Evolutionary conservation across 2,888 invertebrate species (phyloP), one percentile per base, ranked within the genome.

Genomic region (Drosophila birchii): DNA sequence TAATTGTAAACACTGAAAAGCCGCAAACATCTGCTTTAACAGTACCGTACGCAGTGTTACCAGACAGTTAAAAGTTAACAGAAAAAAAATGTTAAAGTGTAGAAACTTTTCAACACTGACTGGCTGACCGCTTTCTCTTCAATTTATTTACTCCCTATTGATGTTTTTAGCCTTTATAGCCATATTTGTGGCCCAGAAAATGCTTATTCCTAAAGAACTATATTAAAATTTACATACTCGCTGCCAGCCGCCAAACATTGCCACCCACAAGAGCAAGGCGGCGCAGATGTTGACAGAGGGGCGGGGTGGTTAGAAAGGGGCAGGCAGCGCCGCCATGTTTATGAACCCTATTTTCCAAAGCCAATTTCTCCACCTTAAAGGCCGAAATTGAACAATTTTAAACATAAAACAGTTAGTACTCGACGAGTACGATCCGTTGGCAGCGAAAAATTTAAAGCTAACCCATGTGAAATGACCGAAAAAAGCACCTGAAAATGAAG

Each of bases 401-500:
- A 29, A 32, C 68, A 36, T 76, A 76, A 86, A 80, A 80, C 76
- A 79, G 74, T 66, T 8, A 75, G 39, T 58, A 57, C 23, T 32
- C 5, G 14, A 4, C 32, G 4, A 55, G 26, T 8, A n/a, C 23
- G 0, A 75, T 29, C 55, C 66, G 44, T 49, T 55, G 58, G 12
- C 2, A 32, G 39, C 32, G n/a, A 44, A 41, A 58, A 72, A 49
- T 38, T 9, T 7, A 11, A 11, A 18, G 23, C 18, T 26, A 47
- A 8, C 16, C 12, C 16, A 5, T 56, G 29, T n/a, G 14, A 61
- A 57, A 20, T 53, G 29, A 36, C 51, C 12, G 29, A 78, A 86
- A 80, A 86, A 80, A 64, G 61, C 56, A 45, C 29, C 66, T 64
- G 72, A 83, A 84, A 84, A 78, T 67, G 34, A 38, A 26, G 73